These are phyloP conservation scores for Contarinia nasturtii DNA, from an alignment of 1,140 invertebrate species.

Conservation along the genomic window DNA sequence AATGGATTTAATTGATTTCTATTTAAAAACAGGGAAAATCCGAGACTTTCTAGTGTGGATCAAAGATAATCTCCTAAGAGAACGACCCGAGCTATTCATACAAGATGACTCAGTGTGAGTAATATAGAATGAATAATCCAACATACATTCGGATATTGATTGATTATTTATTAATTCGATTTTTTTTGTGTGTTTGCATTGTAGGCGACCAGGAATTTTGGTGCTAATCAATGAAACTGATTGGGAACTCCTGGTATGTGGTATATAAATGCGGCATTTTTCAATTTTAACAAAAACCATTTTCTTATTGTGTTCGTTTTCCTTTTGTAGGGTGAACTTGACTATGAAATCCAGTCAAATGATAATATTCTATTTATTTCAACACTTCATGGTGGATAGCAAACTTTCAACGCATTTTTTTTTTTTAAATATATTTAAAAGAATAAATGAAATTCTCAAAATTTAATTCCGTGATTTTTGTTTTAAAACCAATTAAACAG, in stretches of 20 bases:
- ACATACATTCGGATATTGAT: neutral
- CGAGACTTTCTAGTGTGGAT: slow-evolving; percentile 59
- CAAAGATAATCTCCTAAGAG: slow-evolving; percentile 62
- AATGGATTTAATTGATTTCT: slow-evolving; percentile 1
- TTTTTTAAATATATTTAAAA: too few relatives aligned
- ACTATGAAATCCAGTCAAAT: slow-evolving; percentile 29
- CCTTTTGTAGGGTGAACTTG: slow-evolving; percentile 25
- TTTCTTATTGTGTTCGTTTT: neutral
- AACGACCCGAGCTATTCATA: slow-evolving; percentile 77
- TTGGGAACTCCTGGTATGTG: slow-evolving; percentile 69
- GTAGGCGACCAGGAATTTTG: slow-evolving; percentile 73
- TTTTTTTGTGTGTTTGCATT: slow-evolving; percentile 13
- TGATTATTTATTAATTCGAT: neutral
- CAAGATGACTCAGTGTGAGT: slow-evolving; percentile 63
- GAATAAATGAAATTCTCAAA: too few relatives aligned
- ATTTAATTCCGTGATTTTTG: too few relatives aligned
- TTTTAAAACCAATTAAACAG: too few relatives aligned
- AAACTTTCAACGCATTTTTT: too few relatives aligned
- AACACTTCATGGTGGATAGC: slow-evolving; percentile 35
- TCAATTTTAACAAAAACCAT: neutral
- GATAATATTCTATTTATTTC: slow-evolving; percentile 36
- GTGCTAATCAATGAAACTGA: slow-evolving; percentile 84
- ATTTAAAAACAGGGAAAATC: slow-evolving; percentile 43
- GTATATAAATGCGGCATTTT: neutral
- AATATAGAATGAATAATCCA: neutral